Base-by-base conservation (phyloP, 2,888 invertebrate genomes). In the Dryococelus australis region DNA sequence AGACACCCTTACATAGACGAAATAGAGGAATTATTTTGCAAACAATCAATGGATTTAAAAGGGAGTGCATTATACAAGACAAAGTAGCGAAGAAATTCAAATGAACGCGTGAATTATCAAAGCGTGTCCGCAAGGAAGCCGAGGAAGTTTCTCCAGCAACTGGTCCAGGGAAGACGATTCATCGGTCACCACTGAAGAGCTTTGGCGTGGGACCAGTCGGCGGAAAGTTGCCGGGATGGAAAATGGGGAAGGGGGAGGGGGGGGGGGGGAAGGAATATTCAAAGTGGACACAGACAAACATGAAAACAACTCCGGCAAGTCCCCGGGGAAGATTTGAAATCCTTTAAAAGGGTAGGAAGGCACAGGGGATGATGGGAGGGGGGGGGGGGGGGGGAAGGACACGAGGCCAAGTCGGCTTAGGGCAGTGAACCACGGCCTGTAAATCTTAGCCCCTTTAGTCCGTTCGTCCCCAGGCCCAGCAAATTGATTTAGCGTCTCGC, bases 271-370 rank as follows among this genome's bases (percentile, higher is more conserved):
- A 43, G 83, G 83, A 83, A 24, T 83, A 83, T 83, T 83, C 10
- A 83, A 83, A 83, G 83, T 83, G 83, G 83, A 83, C 83, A 83
- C 83, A 83, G 83, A 83, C 83, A 83, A 83, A 83, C 83, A 83
- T 28, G 83, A 83, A 83, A 83, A 83, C 83, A 83, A 83, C 83
- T 83, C 83, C 43, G 13, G 35, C 83, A 83, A 83, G 83, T 83
- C 83, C 83, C 24, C 24, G 13, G 83, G 27, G 20, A 83, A 83
- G 83, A 83, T 83, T 83, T 83, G 83, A 83, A 65, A 27, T 83
- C 83, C 27, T 10, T 83, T 83, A 28, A 83, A 83, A 43, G 83
- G 43, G 24, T 6, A 24, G n/a, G n/a, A n/a, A n/a, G n/a, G 51
- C 13, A 51, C 13, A 51, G 13, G n/a, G n/a, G n/a, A n/a, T n/a